Conservation (phyloP, 2,888 invertebrate species). For the Drosophila lacicola region DNA sequence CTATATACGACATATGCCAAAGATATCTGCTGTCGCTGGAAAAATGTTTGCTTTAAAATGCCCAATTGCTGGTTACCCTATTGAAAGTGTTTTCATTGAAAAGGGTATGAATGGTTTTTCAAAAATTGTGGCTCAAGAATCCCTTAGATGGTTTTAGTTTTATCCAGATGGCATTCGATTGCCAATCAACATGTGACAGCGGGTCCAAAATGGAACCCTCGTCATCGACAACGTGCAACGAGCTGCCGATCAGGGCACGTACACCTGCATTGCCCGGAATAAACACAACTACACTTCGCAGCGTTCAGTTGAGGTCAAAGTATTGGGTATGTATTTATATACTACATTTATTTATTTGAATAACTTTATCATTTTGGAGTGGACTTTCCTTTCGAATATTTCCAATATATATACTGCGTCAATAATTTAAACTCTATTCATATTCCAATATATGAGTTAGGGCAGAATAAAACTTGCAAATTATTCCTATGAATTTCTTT, state of each 20-base stretch:
- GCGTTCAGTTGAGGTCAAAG: constrained; percentile 90
- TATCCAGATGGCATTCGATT: constrained; percentile 90
- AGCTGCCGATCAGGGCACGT: constrained; percentile 94
- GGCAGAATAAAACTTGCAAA: too few species aligned
- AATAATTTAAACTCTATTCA: too few species aligned
- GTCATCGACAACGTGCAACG: constrained; percentile 93
- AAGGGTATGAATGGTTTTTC: constrained; percentile 87
- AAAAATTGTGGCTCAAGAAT: too few species aligned
- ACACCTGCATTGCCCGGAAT: constrained; percentile 94
- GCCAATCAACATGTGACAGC: constrained; percentile 94
- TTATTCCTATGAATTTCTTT: too few species aligned
- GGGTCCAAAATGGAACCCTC: constrained; percentile 93
- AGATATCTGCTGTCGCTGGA: constrained; percentile 93
- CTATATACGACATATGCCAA: constrained; percentile 93
- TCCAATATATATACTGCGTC: too few species aligned
- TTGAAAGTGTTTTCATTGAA: constrained; percentile 94
- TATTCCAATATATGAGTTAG: too few species aligned
- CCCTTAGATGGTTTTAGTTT: neutral
- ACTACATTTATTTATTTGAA: neutral
- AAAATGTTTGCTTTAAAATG: constrained; percentile 92
- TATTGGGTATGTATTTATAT: constrained; percentile 87
- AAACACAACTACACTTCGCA: constrained; percentile 92
- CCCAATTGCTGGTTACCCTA: constrained; percentile 95
- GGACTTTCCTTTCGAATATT: too few species aligned
- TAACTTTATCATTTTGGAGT: neutral